Conservation (phyloP, 2,888 invertebrate species). For the Hetaerina titia region DNA sequence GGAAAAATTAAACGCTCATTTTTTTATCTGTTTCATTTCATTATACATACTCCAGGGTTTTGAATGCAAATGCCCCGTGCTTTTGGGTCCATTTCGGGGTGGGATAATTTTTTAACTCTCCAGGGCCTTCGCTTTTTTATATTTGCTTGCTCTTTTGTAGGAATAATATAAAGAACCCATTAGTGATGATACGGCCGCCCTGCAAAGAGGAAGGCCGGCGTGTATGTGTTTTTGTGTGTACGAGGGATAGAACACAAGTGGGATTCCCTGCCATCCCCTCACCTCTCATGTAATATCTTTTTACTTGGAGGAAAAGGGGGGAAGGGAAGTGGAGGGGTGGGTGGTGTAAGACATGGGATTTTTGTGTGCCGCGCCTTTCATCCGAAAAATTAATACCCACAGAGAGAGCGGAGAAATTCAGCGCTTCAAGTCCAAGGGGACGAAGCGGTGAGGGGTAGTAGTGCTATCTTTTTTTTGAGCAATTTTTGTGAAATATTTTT, state of each 20-base stretch:
- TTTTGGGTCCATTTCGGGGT: constrained; percentile 5
- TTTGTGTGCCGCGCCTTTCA: background rate
- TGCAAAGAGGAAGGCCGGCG: background rate
- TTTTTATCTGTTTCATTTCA: background rate
- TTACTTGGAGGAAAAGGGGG: background rate
- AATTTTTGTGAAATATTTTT: background rate
- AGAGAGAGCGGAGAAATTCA: background rate
- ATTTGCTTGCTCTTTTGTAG: background rate
- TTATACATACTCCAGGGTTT: background rate
- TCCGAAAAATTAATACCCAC: constrained; percentile 21
- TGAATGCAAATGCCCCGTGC: background rate
- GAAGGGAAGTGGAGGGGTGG: too few relatives aligned
- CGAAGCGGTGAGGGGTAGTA: background rate
- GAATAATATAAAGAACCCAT: constrained; percentile 1
- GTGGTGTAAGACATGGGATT: background rate
- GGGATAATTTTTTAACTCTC: background rate
- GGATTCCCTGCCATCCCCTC: background rate
- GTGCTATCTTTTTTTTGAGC: background rate
- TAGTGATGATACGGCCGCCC: background rate
- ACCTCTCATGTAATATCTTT: background rate
- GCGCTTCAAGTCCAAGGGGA: background rate
- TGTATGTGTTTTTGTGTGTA: background rate
- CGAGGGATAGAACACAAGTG: background rate
- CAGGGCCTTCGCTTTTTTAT: background rate
- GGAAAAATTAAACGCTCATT: background rate